phyloP scores from a whole-genome alignment of 2,113 vertebrate genomes.

The Oreochromis aureus region DNA sequence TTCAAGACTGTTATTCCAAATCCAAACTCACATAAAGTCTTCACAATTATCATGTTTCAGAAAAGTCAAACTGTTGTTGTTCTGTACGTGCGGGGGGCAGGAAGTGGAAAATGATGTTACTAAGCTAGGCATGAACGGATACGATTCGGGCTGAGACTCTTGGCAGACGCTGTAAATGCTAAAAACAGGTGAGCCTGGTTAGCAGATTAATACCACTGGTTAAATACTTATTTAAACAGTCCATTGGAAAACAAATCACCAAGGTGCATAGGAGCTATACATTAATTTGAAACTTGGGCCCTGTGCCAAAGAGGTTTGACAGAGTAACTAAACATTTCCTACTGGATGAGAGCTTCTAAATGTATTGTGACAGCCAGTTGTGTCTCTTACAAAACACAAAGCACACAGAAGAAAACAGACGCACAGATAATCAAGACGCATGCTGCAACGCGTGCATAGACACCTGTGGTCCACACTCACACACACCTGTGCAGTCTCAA shows the following conservation, averaged over 20 bases:
- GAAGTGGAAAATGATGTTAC: background rate
- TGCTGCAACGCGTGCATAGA: background rate
- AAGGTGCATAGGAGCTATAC: slow-evolving; percentile 39
- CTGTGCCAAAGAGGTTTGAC: slow-evolving; percentile 48
- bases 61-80: background rate
- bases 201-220: slow-evolving; percentile 9
- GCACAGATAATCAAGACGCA: background rate
- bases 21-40: slow-evolving; percentile 9
- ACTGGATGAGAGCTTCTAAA: slow-evolving; percentile 41
- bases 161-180: slow-evolving; percentile 6
- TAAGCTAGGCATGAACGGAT: slow-evolving; percentile 24
- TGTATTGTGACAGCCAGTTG: slow-evolving; percentile 52
- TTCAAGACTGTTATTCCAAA: background rate
- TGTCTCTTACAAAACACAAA: slow-evolving; percentile 25
- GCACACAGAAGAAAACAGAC: slow-evolving; percentile 4
- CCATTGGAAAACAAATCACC: slow-evolving; percentile 41
- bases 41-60: background rate
- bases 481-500: background rate
- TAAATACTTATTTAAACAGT: slow-evolving; percentile 42
- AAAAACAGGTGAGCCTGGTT: slow-evolving; percentile 18
- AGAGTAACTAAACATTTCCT: slow-evolving; percentile 59
- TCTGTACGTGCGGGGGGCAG: background rate
- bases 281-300: slow-evolving; percentile 36
- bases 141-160: background rate
- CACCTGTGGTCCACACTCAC: slow-evolving; percentile 8